Conservation (phyloP, 2,797 vertebrate genomes). For the Myotis findleyi region DNA sequence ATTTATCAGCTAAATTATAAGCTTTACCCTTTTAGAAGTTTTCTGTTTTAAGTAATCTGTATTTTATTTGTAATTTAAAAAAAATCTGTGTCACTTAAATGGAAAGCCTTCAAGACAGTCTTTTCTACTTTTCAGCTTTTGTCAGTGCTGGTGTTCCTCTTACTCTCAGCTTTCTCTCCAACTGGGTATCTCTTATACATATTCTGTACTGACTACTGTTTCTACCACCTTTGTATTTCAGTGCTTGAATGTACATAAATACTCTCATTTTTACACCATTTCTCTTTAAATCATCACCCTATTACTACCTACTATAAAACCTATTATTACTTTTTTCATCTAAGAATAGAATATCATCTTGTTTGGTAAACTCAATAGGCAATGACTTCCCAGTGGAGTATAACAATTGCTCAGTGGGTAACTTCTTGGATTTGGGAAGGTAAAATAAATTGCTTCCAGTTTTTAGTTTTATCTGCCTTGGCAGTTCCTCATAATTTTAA, state of each 20-base stretch:
- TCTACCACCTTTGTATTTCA: background rate
- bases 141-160: background rate
- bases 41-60: background rate
- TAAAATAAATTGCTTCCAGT: background rate
- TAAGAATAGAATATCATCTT: background rate
- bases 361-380: background rate
- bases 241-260: background rate
- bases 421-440: background rate
- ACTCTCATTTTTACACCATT: background rate
- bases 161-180: background rate
- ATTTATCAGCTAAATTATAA: background rate
- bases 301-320: background rate
- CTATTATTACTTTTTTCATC: background rate
- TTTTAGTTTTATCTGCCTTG: background rate
- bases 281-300: background rate
- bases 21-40: background rate
- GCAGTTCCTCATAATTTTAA: slow-evolving; percentile 8
- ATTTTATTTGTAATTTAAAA: background rate
- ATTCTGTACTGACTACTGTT: background rate
- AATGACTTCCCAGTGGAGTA: background rate
- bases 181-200: background rate
- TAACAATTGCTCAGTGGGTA: background rate
- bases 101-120: background rate
- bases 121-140: background rate
- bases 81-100: background rate